phyloP scores from a whole-genome alignment of 1,140 invertebrate genomes.

The Agraylea sexmaculata region DNA sequence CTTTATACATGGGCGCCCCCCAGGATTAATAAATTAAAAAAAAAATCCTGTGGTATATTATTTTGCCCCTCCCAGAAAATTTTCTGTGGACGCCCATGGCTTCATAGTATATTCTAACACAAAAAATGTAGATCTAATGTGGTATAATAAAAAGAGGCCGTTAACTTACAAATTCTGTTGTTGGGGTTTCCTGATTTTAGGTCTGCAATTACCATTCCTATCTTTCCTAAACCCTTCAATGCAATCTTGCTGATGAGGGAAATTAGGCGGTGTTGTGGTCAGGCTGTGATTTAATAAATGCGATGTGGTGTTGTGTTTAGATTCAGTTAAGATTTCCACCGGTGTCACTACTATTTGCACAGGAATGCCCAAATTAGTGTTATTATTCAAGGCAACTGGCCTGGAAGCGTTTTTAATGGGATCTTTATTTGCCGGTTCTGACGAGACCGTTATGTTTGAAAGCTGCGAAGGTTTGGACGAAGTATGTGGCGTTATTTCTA shows the following conservation, averaged over 20 bases:
- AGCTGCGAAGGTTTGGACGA: conserved; percentile 4
- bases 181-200: conserved; percentile 28
- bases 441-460: conserved; percentile 5
- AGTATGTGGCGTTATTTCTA: conserved; percentile 19
- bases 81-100: too few relatives aligned
- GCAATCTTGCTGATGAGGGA: conserved; percentile 23
- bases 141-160: too few relatives aligned
- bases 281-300: background rate
- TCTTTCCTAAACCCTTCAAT: conserved; percentile 34
- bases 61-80: too few relatives aligned
- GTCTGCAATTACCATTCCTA: conserved; percentile 32
- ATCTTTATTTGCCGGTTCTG: conserved; percentile 4
- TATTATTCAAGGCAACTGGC: too few relatives aligned
- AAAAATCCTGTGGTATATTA: too few relatives aligned
- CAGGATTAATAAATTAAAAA: too few relatives aligned
- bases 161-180: conserved; percentile 23
- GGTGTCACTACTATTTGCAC: conserved; percentile 17
- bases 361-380: conserved; percentile 12
- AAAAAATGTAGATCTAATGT: too few relatives aligned
- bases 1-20: too few relatives aligned
- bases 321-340: conserved; percentile 7
- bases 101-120: too few relatives aligned
- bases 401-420: conserved; percentile 1
- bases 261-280: conserved; percentile 1
- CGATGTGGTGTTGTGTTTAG: background rate